Evolutionary conservation across 2,888 invertebrate species (phyloP).

Genomic region (Clivina fossor): DNA sequence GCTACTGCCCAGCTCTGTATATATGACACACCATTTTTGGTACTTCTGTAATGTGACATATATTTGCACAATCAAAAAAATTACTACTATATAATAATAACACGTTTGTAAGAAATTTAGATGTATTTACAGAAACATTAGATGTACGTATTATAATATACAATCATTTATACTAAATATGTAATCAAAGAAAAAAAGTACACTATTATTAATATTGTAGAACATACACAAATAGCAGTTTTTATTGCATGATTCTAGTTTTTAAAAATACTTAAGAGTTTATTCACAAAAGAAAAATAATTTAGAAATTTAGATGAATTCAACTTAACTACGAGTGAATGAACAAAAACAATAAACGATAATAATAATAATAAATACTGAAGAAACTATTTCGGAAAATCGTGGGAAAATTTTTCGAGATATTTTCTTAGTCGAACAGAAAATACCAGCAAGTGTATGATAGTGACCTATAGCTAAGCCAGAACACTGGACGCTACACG

Average conservation of each 20-base stretch:
- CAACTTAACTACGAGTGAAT: not conserved
- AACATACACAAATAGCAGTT: slow-evolving; percentile 19
- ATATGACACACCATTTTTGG: too few species aligned
- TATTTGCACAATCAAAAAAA: slow-evolving; percentile 31
- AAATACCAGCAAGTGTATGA: slow-evolving; percentile 20
- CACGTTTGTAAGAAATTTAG: slow-evolving; percentile 25
- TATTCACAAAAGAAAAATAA: not conserved
- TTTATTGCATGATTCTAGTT: slow-evolving; percentile 17
- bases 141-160: slow-evolving; percentile 22
- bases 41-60: slow-evolving; percentile 22
- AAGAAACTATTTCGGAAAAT: slow-evolving; percentile 14
- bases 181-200: slow-evolving; percentile 22
- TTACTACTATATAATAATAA: slow-evolving; percentile 19
- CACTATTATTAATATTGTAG: slow-evolving; percentile 12
- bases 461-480: slow-evolving; percentile 5
- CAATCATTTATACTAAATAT: slow-evolving; percentile 13
- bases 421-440: not conserved
- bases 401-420: slow-evolving; percentile 21
- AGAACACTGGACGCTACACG: slow-evolving; percentile 24
- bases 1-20: too few species aligned
- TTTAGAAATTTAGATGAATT: not conserved
- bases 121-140: slow-evolving; percentile 29
- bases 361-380: not conserved
- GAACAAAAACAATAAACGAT: not conserved
- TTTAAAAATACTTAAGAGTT: not conserved